Evolutionary conservation across 35 echinoderm and acorn worm species (phyloP).

Genomic region (Amphiura filiformis): DNA sequence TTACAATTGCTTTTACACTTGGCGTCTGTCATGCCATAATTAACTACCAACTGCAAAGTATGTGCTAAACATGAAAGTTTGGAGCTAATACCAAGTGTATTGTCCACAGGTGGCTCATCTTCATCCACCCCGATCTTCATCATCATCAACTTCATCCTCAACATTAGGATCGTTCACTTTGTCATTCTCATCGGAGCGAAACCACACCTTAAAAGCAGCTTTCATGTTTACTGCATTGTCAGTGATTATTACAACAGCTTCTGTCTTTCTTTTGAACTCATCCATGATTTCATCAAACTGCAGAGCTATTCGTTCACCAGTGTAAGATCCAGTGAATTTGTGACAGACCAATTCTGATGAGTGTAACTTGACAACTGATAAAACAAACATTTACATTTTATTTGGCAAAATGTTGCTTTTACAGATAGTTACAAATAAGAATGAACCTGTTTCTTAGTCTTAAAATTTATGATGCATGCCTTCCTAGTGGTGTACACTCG

Average conservation of each 20-base stretch:
- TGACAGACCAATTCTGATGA: constrained; percentile 24
- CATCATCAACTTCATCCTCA: constrained; percentile 10
- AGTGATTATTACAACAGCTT: constrained; percentile 14
- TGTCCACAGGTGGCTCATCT: background rate
- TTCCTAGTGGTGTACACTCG: no score
- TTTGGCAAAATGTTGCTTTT: background rate
- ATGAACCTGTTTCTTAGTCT: no score
- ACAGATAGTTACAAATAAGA: no score
- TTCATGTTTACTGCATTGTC: constrained; percentile 17
- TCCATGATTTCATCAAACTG: constrained; percentile 36
- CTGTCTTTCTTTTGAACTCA: background rate
- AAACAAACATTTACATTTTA: background rate
- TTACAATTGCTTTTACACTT: constrained; percentile 10
- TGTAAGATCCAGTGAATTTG: background rate
- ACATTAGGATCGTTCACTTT: constrained; percentile 17
- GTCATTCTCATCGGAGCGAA: constrained; percentile 2
- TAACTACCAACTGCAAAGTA: constrained; percentile 28
- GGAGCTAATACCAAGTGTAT: background rate
- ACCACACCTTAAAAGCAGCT: background rate
- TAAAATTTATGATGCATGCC: no score
- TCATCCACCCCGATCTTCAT: constrained; percentile 31
- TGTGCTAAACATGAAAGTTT: constrained; percentile 43
- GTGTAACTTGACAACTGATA: background rate
- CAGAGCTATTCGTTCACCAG: constrained; percentile 23
- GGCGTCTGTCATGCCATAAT: constrained; percentile 29